phyloP scores from a whole-genome alignment of 1,140 invertebrate species.

The Ceratina calcarata region DNA sequence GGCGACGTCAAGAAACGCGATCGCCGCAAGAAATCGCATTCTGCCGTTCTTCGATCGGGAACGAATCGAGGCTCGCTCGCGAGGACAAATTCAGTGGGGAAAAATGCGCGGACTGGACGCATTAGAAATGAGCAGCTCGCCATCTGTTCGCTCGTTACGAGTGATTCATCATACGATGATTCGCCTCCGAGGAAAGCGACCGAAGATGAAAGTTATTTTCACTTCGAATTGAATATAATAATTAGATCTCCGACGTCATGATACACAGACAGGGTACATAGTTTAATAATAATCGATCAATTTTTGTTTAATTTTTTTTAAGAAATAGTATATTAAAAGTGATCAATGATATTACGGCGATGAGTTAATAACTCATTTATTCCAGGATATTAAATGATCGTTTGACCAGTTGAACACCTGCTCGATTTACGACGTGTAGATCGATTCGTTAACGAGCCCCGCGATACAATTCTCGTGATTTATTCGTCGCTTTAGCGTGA shows the following conservation, averaged over 20 bases:
- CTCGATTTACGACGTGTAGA: not conserved
- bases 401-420: not conserved
- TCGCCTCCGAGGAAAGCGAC: not conserved
- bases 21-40: constrained; percentile 48
- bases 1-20: constrained; percentile 46
- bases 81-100: constrained; percentile 42
- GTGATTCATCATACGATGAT: not conserved
- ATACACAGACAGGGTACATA: no score
- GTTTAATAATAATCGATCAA: not conserved
- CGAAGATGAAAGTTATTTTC: not conserved
- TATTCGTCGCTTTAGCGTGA: no score
- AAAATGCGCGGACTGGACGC: constrained; percentile 20
- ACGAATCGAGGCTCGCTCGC: constrained; percentile 36
- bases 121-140: constrained; percentile 17
- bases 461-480: not conserved
- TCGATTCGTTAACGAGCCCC: not conserved
- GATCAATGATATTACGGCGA: no score
- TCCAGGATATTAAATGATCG: not conserved
- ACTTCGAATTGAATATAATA: not conserved
- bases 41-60: constrained; percentile 38
- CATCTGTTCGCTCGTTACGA: not conserved
- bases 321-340: not conserved
- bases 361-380: not conserved
- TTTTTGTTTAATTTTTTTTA: not conserved
- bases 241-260: no score